Conservation (phyloP, 2,888 invertebrate species). For the Formica aserva region DNA sequence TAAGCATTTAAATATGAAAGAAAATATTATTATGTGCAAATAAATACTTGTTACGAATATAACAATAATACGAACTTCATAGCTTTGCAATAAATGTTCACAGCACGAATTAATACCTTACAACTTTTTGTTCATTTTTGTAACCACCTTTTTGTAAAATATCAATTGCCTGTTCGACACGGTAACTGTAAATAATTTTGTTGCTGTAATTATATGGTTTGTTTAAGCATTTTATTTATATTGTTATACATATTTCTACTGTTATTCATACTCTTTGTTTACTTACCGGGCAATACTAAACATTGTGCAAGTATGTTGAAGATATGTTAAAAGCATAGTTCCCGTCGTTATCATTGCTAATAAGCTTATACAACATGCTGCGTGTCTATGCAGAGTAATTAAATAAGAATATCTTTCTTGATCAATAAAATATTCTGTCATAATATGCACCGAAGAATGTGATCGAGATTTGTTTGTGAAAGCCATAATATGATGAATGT, state of each 20-base stretch:
- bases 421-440: slow-evolving; percentile 16
- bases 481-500: background rate
- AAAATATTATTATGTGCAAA: background rate
- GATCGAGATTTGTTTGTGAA: background rate
- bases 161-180: background rate
- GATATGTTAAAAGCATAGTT: slow-evolving; percentile 6
- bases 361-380: background rate
- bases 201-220: background rate
- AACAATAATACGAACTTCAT: background rate
- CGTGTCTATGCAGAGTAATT: background rate
- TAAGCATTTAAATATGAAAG: background rate
- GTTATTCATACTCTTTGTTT: background rate
- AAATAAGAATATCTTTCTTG: slow-evolving; percentile 6
- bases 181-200: slow-evolving; percentile 26
- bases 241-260: background rate
- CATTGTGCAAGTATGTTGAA: slow-evolving; percentile 22
- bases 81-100: slow-evolving; percentile 30
- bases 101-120: slow-evolving; percentile 1
- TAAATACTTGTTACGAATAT: background rate
- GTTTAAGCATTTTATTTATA: background rate
- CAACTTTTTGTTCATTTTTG: background rate
- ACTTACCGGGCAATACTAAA: background rate
- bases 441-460: background rate
- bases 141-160: background rate
- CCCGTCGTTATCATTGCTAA: background rate